phyloP scores from a whole-genome alignment of 2,113 vertebrate genomes.

The Xyrauchen texanus region DNA sequence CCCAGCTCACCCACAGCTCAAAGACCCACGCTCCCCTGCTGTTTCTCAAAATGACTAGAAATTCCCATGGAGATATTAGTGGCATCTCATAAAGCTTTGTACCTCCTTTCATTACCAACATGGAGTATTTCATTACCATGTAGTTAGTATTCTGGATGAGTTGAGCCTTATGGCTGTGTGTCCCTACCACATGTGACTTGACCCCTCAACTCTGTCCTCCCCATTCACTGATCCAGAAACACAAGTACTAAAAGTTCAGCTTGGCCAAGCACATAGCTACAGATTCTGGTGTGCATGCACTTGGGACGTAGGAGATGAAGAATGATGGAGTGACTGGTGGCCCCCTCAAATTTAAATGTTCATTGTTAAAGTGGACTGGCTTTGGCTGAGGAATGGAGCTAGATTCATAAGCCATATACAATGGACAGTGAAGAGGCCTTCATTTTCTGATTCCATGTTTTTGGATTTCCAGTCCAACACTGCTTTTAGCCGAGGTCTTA shows the following conservation, averaged over 20 bases:
- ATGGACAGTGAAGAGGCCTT: no score
- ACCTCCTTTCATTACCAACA: not conserved
- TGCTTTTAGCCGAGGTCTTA: no score
- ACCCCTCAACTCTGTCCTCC: not conserved
- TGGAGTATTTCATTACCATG: not conserved
- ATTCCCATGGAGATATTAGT: slow-evolving; percentile 18
- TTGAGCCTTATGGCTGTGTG: not conserved
- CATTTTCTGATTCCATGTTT: no score
- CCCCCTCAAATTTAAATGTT: slow-evolving; percentile 15
- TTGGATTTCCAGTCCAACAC: no score
- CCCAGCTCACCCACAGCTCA: not conserved
- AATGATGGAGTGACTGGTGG: not conserved
- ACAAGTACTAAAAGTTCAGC: slow-evolving; percentile 6
- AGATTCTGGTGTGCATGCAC: not conserved
- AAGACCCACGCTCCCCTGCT: slow-evolving; percentile 3
- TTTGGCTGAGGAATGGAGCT: not conserved
- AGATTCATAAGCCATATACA: no score
- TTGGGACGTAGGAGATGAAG: not conserved
- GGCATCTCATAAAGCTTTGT: not conserved
- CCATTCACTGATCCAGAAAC: slow-evolving; percentile 9
- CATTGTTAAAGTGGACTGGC: slow-evolving; percentile 12
- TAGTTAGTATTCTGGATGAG: slow-evolving; percentile 10
- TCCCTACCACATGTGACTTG: not conserved
- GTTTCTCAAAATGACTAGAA: not conserved
- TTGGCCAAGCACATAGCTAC: not conserved